Conservation (phyloP, 2,888 invertebrate genomes). For the Nysson spinosus region DNA sequence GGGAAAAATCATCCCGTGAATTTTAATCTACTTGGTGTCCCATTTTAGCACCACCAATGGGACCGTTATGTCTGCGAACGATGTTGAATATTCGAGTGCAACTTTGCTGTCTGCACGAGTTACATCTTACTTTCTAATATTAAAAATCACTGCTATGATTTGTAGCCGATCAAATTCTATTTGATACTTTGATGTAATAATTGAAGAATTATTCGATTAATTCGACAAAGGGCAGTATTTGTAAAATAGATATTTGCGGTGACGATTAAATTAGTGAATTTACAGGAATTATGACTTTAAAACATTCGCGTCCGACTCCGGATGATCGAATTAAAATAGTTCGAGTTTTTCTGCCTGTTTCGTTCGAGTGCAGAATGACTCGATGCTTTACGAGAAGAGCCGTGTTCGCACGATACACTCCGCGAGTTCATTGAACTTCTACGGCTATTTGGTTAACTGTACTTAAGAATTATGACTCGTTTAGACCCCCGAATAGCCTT, state of each 20-base stretch:
- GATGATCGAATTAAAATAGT: too few species aligned
- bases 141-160: too few species aligned
- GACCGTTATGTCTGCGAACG: conserved; percentile 43
- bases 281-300: too few species aligned
- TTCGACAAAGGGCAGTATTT: too few species aligned
- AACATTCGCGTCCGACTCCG: too few species aligned
- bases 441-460: conserved; percentile 61
- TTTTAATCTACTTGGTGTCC: conserved; percentile 59
- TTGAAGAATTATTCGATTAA: too few species aligned
- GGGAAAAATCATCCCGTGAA: conserved; percentile 59
- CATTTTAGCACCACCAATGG: conserved; percentile 39
- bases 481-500: conserved; percentile 27
- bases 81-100: conserved; percentile 8
- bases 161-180: too few species aligned
- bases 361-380: conserved; percentile 29
- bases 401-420: conserved; percentile 32
- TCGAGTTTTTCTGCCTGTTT: conserved; percentile 34
- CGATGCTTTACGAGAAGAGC: conserved; percentile 35
- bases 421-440: conserved; percentile 60
- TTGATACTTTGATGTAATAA: too few species aligned
- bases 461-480: conserved; percentile 49
- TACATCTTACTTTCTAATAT: too few species aligned
- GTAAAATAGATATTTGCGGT: too few species aligned
- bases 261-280: too few species aligned
- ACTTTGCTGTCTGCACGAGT: neutral